Base-by-base conservation (phyloP, 2,797 vertebrate genomes). In the Threskiornis aethiopicus region DNA sequence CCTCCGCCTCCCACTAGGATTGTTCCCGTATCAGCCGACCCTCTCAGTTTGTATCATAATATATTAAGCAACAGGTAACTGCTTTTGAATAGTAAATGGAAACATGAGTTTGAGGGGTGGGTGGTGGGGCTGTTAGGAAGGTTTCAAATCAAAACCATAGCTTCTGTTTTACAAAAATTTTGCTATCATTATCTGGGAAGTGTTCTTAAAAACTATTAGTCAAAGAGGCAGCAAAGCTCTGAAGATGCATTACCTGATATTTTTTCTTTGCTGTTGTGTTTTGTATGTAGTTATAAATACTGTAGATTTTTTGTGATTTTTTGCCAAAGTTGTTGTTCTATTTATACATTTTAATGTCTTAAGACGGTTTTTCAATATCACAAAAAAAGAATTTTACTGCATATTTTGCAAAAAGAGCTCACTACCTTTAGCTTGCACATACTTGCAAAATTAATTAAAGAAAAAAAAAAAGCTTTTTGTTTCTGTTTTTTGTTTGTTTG, bases 291-390 rank as follows among this genome's bases (percentile, higher is more conserved):
- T 98, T 98, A 98, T 98, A 97, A 98, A 98, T 98, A 98, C 97
- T 98, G 98, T 99, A 98, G 98, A 98, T 98, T 98, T 99, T 98
- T 98, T 99, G 98, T 98, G 98, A 98, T 97, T 97, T 98, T 98
- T 98, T 98, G 98, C 98, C 98, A 98, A 98, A 98, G 97, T 98
- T 98, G 97, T 98, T 96, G 97, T 98, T 98, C 97, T 98, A 99
- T 99, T 99, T 99, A 99, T 99, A 99, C 98, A 98, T 99, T 98
- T 98, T 98, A 98, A 99, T 98, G 99, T 99, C 98, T 99, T 99
- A 99, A 99, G 98, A 99, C 98, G 97, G 98, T 98, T 99, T 99
- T 99, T 99, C 98, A 97, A 97, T 98, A 98, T 98, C 98, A 98
- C 97, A 98, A 98, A 98, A 97, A 95, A 96, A 97, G 61, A 96